phyloP scores from a whole-genome alignment of 2,797 vertebrate species.

The Myripristis jacobus region DNA sequence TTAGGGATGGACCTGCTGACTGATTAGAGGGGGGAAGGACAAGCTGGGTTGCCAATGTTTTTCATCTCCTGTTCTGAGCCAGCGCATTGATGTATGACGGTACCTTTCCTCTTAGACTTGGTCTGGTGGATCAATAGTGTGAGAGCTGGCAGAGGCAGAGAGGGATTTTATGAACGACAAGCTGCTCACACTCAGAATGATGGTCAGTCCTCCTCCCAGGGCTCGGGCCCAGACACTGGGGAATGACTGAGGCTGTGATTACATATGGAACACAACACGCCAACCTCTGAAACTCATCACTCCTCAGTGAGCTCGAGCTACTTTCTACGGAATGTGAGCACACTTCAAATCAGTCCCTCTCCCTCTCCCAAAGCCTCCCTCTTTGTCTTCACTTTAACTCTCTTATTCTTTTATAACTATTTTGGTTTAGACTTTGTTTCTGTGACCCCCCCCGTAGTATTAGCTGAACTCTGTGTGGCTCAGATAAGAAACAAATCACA shows the following conservation, averaged over 20 bases:
- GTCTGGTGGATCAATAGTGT: constrained; percentile 62
- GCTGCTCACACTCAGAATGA: constrained; percentile 49
- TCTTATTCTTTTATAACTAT: constrained; percentile 2
- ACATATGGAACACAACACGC: constrained; percentile 54
- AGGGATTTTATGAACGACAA: constrained; percentile 42
- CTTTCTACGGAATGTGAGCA: constrained; percentile 38
- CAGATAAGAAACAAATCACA: no score
- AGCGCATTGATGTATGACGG: constrained; percentile 60
- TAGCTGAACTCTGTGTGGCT: background rate
- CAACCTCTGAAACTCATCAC: constrained; percentile 36
- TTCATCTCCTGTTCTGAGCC: constrained; percentile 56
- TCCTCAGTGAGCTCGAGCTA: constrained; percentile 32
- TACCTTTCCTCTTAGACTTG: constrained; percentile 37
- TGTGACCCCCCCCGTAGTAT: background rate
- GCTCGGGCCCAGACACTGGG: constrained; percentile 12
- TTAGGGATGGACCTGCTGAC: constrained; percentile 34
- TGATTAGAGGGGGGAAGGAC: constrained; percentile 41
- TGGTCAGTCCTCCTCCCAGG: constrained; percentile 28
- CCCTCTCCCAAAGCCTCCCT: constrained; percentile 5
- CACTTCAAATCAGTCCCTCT: constrained; percentile 19
- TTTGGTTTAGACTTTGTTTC: constrained; percentile 5
- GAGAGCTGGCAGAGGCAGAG: constrained; percentile 26
- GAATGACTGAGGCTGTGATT: constrained; percentile 48
- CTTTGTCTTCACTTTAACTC: constrained; percentile 12
- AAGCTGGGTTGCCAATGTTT: constrained; percentile 45